phyloP scores from a whole-genome alignment of 37 sponge, comb jelly and placozoan species.

The Eunapius fragilis region DNA sequence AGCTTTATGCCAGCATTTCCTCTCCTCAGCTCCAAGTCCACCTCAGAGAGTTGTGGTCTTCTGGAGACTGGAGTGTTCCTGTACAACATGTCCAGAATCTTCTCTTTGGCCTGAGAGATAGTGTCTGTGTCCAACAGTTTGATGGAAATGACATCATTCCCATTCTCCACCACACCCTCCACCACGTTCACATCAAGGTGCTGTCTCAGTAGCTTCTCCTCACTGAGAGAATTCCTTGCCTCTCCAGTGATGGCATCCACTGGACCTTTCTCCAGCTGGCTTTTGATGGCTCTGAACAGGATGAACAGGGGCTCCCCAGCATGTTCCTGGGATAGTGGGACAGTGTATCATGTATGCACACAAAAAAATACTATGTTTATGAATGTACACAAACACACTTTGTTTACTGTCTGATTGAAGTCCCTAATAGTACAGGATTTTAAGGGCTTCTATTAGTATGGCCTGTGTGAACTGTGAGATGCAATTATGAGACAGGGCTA shows the following conservation, averaged over 20 bases:
- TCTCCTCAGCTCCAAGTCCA: constrained; percentile 56
- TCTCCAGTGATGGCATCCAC: constrained; percentile 94
- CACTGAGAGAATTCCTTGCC: constrained; percentile 84
- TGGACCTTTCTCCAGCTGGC: constrained; percentile 97
- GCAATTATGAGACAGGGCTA: no score
- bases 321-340: constrained; percentile 46
- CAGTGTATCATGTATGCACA: no score
- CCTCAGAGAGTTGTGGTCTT: constrained; percentile 63
- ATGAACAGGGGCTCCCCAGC: constrained; percentile 83
- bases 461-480: no score
- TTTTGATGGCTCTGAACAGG: constrained; percentile 89
- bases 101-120: constrained; percentile 94
- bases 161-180: constrained; percentile 72
- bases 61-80: constrained; percentile 60
- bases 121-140: constrained; percentile 94
- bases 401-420: no score
- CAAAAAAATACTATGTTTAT: no score
- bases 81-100: constrained; percentile 82
- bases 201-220: constrained; percentile 92
- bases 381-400: no score
- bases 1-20: constrained; percentile 49
- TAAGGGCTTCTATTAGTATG: no score
- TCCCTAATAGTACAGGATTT: no score
- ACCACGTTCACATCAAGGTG: constrained; percentile 78
- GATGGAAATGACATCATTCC: constrained; percentile 55